Evolutionary conservation across 2,888 invertebrate genomes (phyloP).

Genomic region (Therioaphis trifolii): DNA sequence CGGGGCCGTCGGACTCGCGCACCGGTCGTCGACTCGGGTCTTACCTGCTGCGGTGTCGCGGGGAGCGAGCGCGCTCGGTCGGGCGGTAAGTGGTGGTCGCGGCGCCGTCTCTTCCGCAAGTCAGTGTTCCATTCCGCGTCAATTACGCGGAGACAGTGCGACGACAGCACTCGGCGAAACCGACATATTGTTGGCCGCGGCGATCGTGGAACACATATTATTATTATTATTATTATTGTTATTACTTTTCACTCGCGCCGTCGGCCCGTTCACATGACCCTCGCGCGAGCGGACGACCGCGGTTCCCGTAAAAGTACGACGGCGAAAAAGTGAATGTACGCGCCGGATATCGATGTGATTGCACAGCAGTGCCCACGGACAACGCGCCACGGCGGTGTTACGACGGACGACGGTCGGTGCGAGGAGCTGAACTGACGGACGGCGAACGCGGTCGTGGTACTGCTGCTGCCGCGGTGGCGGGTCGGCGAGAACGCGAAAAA

Average conservation of each 20-base stretch:
- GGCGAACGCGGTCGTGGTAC: no score
- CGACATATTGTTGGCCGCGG: slow-evolving; percentile 44
- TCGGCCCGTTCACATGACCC: slow-evolving; percentile 14
- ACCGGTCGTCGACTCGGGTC: no score
- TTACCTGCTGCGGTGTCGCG: background rate
- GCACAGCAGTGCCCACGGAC: no score
- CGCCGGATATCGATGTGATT: background rate
- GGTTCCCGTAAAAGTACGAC: background rate
- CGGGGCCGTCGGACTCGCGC: no score
- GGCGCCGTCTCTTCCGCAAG: background rate
- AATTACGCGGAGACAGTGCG: background rate
- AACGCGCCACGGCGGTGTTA: background rate
- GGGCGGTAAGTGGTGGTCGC: background rate
- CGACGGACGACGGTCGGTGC: background rate
- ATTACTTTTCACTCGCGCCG: background rate
- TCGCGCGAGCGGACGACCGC: background rate
- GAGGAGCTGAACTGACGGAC: background rate
- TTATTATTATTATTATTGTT: no score
- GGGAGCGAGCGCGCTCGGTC: background rate
- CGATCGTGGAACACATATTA: background rate
- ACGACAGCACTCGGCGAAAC: background rate
- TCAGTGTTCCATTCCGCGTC: slow-evolving; percentile 13
- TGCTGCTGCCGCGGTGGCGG: background rate
- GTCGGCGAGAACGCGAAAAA: background rate
- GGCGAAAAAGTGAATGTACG: slow-evolving; percentile 43